A percentile compares a stretch with the other conserved stretches of the same genome.
Conservation (phyloP, 2,888 invertebrate genomes). For the Torymus aiolomorphi region DNA sequence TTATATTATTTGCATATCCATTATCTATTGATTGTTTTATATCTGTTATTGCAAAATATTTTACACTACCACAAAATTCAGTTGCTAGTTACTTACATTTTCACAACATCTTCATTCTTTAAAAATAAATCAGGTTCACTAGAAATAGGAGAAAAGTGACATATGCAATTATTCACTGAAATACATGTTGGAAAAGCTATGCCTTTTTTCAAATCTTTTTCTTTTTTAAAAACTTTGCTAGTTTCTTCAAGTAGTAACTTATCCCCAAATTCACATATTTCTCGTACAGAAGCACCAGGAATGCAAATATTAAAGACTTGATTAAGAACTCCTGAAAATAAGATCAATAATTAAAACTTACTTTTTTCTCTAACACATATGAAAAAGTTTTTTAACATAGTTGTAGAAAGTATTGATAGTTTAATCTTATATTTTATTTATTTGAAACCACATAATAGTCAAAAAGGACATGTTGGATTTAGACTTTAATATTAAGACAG, state of each 20-base stretch:
- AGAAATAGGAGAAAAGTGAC: conserved; percentile 97
- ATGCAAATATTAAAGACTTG: conserved; percentile 91
- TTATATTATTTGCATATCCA: too few relatives aligned
- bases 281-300: conserved; percentile 90
- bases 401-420: too few relatives aligned
- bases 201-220: conserved; percentile 98
- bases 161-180: conserved; percentile 99
- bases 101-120: conserved; percentile 95
- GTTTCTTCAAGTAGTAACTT: conserved; percentile 92
- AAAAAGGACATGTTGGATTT: too few relatives aligned
- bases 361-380: too few relatives aligned
- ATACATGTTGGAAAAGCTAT: conserved; percentile 99
- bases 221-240: conserved; percentile 97
- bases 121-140: conserved; percentile 92
- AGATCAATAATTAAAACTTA: neutral
- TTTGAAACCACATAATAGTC: too few relatives aligned
- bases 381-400: too few relatives aligned
- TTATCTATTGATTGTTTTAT: too few relatives aligned
- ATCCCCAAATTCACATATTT: conserved; percentile 95
- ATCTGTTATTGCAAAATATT: too few relatives aligned
- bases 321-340: conserved; percentile 87
- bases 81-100: too few relatives aligned
- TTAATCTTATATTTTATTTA: too few relatives aligned
- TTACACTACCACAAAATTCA: too few relatives aligned
- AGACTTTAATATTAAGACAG: too few relatives aligned